Conservation (phyloP, 2,797 vertebrate species). For the Delichon dasypus region DNA sequence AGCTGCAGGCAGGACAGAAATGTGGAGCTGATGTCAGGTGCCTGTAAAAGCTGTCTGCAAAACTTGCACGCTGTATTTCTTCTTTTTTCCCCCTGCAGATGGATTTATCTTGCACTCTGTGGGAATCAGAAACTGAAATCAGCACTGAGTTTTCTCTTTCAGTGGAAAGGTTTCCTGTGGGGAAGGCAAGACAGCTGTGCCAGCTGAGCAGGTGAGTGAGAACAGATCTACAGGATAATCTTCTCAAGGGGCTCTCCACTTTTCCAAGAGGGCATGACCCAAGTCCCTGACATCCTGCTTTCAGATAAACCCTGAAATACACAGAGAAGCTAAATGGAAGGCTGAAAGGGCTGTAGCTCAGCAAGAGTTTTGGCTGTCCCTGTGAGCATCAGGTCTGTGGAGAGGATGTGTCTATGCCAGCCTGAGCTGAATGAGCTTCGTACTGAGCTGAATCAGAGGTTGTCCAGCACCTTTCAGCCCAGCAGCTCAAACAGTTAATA, state of each 20-base stretch:
- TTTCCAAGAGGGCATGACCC: background rate
- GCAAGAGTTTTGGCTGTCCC: background rate
- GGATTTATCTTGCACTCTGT: background rate
- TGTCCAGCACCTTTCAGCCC: background rate
- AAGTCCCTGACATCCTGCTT: background rate
- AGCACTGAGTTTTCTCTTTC: background rate
- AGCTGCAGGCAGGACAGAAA: background rate
- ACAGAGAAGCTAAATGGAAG: background rate
- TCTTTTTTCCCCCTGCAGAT: fast-evolving
- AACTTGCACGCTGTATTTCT: background rate
- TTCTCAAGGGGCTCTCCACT: background rate
- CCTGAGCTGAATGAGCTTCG: background rate
- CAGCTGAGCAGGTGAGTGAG: background rate
- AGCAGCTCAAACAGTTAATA: background rate
- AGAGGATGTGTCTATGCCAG: background rate
- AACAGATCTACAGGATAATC: background rate
- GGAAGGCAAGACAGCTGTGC: background rate
- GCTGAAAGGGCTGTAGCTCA: background rate
- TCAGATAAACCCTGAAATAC: background rate
- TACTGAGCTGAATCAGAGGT: background rate
- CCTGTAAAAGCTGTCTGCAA: background rate
- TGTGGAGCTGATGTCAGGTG: background rate
- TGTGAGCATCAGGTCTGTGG: fast-evolving
- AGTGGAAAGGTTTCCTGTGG: background rate
- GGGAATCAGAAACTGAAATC: background rate